These are phyloP conservation scores for Lordiphosa clarofinis DNA, from an alignment of 1,140 invertebrate species.

Conservation along the genomic window DNA sequence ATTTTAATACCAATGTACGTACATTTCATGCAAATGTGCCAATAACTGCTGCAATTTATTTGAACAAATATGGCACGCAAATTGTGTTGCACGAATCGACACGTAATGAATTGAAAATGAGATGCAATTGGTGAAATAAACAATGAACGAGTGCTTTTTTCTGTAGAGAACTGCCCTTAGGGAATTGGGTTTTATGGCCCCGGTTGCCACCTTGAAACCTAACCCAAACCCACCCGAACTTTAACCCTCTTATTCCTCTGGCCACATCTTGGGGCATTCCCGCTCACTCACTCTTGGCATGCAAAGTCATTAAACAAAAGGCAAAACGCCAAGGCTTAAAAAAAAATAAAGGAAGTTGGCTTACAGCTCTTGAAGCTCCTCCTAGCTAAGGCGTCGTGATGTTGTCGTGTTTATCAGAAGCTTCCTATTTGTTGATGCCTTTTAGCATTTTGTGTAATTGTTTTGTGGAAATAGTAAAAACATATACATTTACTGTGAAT, in stretches of 20 bases:
- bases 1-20: conserved; percentile 6
- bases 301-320: conserved; percentile 72
- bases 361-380: conserved; percentile 18
- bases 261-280: not conserved
- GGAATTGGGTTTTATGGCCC: conserved; percentile 20
- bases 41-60: conserved; percentile 61
- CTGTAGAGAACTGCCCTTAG: not conserved
- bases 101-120: conserved; percentile 20
- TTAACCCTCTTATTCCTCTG: not conserved
- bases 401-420: conserved; percentile 71
- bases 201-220: conserved; percentile 20
- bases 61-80: conserved; percentile 44
- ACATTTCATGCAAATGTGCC: conserved; percentile 53
- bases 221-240: conserved; percentile 6
- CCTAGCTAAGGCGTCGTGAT: conserved; percentile 43
- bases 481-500: conserved; percentile 14
- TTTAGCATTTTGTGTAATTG: conserved; percentile 73
- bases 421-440: conserved; percentile 41
- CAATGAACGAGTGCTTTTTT: conserved; percentile 14
- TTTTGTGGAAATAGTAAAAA: conserved; percentile 68
- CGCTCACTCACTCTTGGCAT: conserved; percentile 20
- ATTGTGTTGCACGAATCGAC: conserved; percentile 15
- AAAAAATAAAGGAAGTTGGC: conserved; percentile 39
- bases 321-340: conserved; percentile 41
- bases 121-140: conserved; percentile 54